Conservation (phyloP, 2,113 vertebrate genomes). For the Neomonachus schauinslandi region DNA sequence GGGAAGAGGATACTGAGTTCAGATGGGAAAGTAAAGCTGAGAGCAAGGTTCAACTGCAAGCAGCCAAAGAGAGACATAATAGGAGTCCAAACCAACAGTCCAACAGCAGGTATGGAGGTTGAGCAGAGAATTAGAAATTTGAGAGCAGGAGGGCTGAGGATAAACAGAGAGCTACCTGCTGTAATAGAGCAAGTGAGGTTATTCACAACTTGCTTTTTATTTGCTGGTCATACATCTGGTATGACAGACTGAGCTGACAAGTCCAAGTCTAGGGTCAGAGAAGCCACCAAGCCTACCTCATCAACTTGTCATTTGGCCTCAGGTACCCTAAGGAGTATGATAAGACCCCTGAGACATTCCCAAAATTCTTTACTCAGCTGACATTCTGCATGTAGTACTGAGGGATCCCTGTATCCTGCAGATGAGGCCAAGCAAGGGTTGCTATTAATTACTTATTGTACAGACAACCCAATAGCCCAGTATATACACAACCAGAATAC, state of each 20-base stretch:
- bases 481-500: not conserved
- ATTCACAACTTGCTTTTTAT: slow-evolving; percentile 6
- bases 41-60: not conserved
- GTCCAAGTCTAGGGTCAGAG: not conserved
- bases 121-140: not conserved
- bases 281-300: not conserved
- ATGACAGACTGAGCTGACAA: not conserved
- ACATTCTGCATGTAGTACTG: not conserved
- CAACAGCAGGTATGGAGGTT: not conserved
- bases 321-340: not conserved
- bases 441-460: slow-evolving; percentile 1
- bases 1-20: not conserved
- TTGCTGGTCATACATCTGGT: not conserved
- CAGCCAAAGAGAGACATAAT: not conserved
- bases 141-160: not conserved
- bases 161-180: slow-evolving; percentile 23
- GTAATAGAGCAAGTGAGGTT: not conserved
- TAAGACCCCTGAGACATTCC: not conserved
- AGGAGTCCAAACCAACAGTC: not conserved
- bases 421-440: not conserved
- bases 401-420: not conserved
- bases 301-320: not conserved
- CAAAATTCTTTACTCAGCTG: slow-evolving; percentile 29
- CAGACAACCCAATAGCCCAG: not conserved
- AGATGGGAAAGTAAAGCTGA: not conserved